phyloP scores from a whole-genome alignment of 2,113 vertebrate species.

The Nothobranchius furzeri region DNA sequence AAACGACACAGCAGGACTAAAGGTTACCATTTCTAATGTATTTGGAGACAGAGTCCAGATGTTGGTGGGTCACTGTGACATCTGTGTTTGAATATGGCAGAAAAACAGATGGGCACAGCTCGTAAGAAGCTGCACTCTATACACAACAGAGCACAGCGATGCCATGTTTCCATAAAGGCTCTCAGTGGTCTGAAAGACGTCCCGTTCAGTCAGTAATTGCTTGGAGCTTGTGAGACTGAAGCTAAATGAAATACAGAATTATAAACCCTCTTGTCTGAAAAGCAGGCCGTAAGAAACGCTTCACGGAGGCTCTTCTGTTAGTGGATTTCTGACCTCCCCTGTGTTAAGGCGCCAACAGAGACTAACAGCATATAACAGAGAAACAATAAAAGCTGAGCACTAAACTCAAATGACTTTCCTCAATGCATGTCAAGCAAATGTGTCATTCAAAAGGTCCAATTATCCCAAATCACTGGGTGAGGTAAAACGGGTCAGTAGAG shows the following conservation, averaged over 20 bases:
- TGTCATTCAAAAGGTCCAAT: background rate
- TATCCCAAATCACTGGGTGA: slow-evolving; percentile 10
- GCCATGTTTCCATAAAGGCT: background rate
- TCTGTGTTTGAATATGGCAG: slow-evolving; percentile 41
- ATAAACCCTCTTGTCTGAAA: slow-evolving; percentile 7
- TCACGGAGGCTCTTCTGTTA: background rate
- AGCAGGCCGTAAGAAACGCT: background rate
- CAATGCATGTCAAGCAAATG: slow-evolving; percentile 1
- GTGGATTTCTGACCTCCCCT: slow-evolving; percentile 4
- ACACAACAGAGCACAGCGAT: background rate
- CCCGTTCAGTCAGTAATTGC: slow-evolving; percentile 15
- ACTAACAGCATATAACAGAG: background rate
- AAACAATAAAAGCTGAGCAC: background rate
- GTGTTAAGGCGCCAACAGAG: background rate
- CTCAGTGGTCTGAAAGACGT: slow-evolving; percentile 16
- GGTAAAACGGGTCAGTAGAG: background rate
- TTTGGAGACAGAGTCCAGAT: slow-evolving; percentile 46
- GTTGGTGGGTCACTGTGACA: slow-evolving; percentile 30
- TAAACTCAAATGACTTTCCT: background rate
- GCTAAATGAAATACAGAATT: slow-evolving; percentile 10
- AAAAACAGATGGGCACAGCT: slow-evolving; percentile 30
- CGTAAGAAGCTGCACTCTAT: background rate
- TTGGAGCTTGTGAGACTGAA: background rate
- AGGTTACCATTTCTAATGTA: slow-evolving; percentile 27
- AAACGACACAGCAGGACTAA: slow-evolving; percentile 23